Conservation (phyloP, 2,113 vertebrate genomes). For the Camelus dromedarius region DNA sequence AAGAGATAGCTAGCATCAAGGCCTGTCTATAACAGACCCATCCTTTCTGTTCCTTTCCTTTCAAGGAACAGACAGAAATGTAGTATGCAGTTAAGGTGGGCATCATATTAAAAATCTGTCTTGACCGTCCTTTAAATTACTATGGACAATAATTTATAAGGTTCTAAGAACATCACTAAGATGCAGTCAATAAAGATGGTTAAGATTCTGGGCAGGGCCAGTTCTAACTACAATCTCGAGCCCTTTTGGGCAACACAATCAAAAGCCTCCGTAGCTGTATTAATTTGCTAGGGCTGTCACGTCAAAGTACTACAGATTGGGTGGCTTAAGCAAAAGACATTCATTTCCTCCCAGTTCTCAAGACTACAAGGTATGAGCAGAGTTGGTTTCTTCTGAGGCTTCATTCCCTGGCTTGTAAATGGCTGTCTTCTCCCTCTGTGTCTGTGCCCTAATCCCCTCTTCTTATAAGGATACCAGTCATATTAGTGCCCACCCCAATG, state of each 20-base stretch:
- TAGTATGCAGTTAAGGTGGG: background rate
- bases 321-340: background rate
- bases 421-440: background rate
- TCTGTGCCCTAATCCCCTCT: background rate
- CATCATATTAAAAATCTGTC: slow-evolving; percentile 25
- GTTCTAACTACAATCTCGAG: slow-evolving; percentile 3
- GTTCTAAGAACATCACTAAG: background rate
- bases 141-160: background rate
- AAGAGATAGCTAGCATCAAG: background rate
- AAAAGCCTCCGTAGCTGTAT: background rate
- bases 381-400: background rate
- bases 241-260: background rate
- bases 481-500: background rate
- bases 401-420: background rate
- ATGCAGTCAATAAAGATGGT: background rate
- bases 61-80: slow-evolving; percentile 23
- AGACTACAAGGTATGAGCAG: background rate
- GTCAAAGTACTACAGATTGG: background rate
- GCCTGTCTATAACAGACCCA: background rate
- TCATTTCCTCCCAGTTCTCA: background rate
- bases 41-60: background rate
- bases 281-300: background rate
- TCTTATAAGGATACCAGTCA: background rate
- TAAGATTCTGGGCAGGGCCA: background rate
- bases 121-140: background rate